phyloP scores from a whole-genome alignment of 2,888 invertebrate genomes.

The Antheraea yamamai region DNA sequence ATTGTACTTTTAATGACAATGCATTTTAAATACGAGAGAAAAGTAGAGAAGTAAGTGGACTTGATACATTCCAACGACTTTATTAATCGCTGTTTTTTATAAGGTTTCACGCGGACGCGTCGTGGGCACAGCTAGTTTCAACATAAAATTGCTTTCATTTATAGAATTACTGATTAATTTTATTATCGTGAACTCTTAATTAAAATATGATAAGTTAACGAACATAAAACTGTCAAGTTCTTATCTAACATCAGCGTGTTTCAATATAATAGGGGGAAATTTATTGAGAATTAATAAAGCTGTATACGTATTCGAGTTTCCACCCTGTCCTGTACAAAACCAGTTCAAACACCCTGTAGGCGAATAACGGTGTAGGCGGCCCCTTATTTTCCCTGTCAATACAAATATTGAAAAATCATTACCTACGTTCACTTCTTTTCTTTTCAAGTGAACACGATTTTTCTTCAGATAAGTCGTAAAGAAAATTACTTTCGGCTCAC shows the following conservation, averaged over 20 bases:
- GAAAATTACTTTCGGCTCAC: constrained; percentile 56
- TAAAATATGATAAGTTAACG: constrained; percentile 4
- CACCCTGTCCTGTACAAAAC: constrained; percentile 31
- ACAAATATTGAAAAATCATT: constrained; percentile 67
- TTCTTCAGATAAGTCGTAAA: constrained; percentile 51
- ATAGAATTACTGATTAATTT: constrained; percentile 19
- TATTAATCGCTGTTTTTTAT: no score
- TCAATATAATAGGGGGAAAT: constrained; percentile 24
- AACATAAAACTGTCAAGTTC: not conserved
- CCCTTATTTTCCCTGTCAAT: constrained; percentile 59
- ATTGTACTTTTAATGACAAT: no score
- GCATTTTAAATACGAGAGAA: no score
- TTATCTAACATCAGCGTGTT: constrained; percentile 11
- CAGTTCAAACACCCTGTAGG: constrained; percentile 40
- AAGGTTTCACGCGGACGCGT: no score
- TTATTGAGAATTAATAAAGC: constrained; percentile 34
- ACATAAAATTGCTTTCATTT: not conserved
- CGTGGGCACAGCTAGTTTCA: no score
- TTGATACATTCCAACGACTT: no score
- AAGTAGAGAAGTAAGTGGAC: no score
- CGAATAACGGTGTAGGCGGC: constrained; percentile 38
- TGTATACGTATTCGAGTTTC: constrained; percentile 27
- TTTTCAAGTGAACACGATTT: constrained; percentile 55
- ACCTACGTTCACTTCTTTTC: constrained; percentile 55
- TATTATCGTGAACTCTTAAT: not conserved